phyloP scores from a whole-genome alignment of 37 sponge, comb jelly and placozoan species.

The Bolinopsis microptera region DNA sequence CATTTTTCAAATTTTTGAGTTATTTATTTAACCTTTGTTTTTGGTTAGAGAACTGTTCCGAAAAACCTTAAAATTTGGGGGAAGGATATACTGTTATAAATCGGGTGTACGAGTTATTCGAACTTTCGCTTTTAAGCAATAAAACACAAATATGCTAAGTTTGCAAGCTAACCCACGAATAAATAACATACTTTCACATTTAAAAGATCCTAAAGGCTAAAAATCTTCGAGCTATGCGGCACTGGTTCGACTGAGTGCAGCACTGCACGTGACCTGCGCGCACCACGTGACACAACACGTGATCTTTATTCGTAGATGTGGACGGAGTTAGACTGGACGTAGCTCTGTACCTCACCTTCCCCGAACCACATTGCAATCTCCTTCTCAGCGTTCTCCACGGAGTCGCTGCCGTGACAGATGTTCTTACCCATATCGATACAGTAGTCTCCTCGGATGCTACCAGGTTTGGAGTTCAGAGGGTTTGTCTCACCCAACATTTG shows the following conservation, averaged over 20 bases:
- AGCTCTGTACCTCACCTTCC: conserved; percentile 75
- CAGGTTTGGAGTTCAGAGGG: conserved; percentile 79
- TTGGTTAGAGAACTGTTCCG: too few species aligned
- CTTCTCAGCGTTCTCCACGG: conserved; percentile 88
- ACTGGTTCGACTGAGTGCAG: neutral
- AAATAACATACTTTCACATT: neutral
- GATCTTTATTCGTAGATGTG: conserved; percentile 84
- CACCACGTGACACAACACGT: neutral
- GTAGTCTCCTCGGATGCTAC: conserved; percentile 95
- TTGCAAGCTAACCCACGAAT: neutral
- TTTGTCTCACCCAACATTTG: conserved; percentile 62
- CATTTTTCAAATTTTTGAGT: too few species aligned
- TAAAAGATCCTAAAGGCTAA: neutral
- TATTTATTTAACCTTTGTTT: too few species aligned
- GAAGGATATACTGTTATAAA: too few species aligned
- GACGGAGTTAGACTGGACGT: conserved; percentile 68
- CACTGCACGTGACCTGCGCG: neutral
- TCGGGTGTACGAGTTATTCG: too few species aligned
- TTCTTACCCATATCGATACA: conserved; percentile 94
- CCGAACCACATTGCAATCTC: conserved; percentile 95
- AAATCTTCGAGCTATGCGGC: neutral
- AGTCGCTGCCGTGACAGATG: conserved; percentile 95
- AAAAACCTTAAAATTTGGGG: too few species aligned
- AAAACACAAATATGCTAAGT: neutral
- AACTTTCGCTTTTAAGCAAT: too few species aligned